A percentile compares a stretch with the other conserved stretches of the same genome.
Conservation (phyloP, 2,888 invertebrate species). For the Pristionchus fissidentatus region DNA sequence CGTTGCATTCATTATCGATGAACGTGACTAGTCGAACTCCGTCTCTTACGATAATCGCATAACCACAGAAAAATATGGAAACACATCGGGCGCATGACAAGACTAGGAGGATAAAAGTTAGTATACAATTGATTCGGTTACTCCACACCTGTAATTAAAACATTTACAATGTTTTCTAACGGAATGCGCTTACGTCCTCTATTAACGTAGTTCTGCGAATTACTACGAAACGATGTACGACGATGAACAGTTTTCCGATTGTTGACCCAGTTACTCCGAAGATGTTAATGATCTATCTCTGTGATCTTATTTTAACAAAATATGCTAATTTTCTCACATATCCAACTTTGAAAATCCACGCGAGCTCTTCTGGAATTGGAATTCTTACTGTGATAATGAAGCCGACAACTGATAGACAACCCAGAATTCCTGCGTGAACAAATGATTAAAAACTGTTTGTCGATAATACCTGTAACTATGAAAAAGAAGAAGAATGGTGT, state of each 20-base stretch:
- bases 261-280: constrained; percentile 7
- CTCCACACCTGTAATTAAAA: constrained; percentile 4
- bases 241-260: not conserved
- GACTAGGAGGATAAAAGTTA: not conserved
- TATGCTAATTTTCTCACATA: not conserved
- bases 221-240: not conserved
- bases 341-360: not conserved
- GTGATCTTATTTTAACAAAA: not conserved
- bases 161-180: not conserved
- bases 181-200: not conserved
- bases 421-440: not conserved
- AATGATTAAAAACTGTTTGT: too few species aligned
- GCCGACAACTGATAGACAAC: not conserved
- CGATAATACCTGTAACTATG: not conserved
- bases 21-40: not conserved
- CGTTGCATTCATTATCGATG: not conserved
- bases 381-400: not conserved
- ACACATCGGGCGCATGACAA: not conserved
- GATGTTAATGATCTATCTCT: not conserved
- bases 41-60: not conserved
- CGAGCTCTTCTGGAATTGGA: not conserved
- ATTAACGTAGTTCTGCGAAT: not conserved
- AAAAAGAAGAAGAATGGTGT: constrained; percentile 27
- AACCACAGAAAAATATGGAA: not conserved
- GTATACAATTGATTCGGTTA: not conserved